Conservation (phyloP, 2,888 invertebrate species). For the Byasa hedistus region DNA sequence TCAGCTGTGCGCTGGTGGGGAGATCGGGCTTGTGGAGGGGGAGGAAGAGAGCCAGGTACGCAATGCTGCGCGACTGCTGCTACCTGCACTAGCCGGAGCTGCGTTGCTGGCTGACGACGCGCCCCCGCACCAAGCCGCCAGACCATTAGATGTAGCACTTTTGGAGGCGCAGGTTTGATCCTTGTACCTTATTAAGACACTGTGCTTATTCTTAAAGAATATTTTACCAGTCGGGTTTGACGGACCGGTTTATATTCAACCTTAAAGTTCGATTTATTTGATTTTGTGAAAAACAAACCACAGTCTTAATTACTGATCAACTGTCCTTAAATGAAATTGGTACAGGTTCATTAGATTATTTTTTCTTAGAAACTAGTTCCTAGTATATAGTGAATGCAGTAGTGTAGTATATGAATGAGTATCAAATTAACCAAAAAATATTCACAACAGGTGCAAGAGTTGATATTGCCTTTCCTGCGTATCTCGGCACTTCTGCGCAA, state of each 20-base stretch:
- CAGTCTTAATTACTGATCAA: too few relatives aligned
- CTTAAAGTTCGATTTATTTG: too few relatives aligned
- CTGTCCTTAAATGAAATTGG: too few relatives aligned
- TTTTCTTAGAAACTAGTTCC: too few relatives aligned
- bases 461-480: slow-evolving; percentile 91
- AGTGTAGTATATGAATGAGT: not conserved
- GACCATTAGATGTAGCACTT: slow-evolving; percentile 50
- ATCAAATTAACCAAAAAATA: too few relatives aligned
- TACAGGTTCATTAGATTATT: too few relatives aligned
- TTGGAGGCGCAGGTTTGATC: slow-evolving; percentile 50
- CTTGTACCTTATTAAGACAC: not conserved
- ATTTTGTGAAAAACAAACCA: too few relatives aligned
- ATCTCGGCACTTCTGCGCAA: slow-evolving; percentile 90
- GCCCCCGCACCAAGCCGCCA: slow-evolving; percentile 38
- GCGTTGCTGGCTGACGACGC: slow-evolving; percentile 82
- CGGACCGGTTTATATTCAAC: too few relatives aligned
- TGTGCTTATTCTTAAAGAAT: too few relatives aligned
- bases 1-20: slow-evolving; percentile 86
- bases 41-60: slow-evolving; percentile 39
- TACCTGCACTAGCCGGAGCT: slow-evolving; percentile 57
- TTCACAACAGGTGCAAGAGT: slow-evolving; percentile 82
- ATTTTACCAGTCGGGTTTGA: too few relatives aligned
- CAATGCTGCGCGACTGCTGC: slow-evolving; percentile 51
- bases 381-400: too few relatives aligned
- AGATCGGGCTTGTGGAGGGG: slow-evolving; percentile 72